Base-by-base conservation (phyloP, 2,797 vertebrate species). In the Enteromius unitaeniatus region DNA sequence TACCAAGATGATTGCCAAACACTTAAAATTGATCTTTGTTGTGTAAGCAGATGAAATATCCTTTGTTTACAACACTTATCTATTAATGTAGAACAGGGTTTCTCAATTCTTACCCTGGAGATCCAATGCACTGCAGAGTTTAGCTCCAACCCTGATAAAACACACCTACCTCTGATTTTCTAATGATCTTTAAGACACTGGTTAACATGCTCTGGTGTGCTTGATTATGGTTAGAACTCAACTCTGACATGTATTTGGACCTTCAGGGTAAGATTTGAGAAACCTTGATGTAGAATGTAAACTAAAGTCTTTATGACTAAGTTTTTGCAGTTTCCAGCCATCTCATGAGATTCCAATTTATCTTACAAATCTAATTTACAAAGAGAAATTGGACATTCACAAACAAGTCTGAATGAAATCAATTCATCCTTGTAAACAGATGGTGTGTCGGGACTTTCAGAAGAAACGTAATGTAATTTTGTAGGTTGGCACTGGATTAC, bases 331-430 rank as follows among this genome's bases (percentile, higher is more conserved):
- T 42, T 53, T 51, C 19, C 42, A 60, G 47, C 58, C 1, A 40
- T 83, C 84, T 79, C 80, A 78, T 78, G 84, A 87, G 51, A 81
- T 17, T 65, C 37, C 37, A 58, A 75, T 85, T 83, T 64, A 49
- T 75, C 23, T 74, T 75, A 73, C 78, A 85, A 87, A 88, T 88
- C 68, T 76, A 81, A 86, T 89, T 86, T 87, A 40, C 76, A 62
- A 83, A 17, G 77, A 82, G 76, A 37, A 86, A 84, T 84, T 49
- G 62, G 31, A 81, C 42, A 67, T 73, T 82, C 78, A 73, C 65
- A 73, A 81, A 86, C 53, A 83, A 69, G 72, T 86, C 78, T 74
- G 5, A 72, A n/a, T 34, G 23, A 68, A 78, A 83, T 72, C 72
- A 53, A 14, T 67, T 87, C 51, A 64, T 74, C 51, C 11, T 80